Conservation (phyloP, 92 coral and sea anemone species). For the Siderastrea radians region DNA sequence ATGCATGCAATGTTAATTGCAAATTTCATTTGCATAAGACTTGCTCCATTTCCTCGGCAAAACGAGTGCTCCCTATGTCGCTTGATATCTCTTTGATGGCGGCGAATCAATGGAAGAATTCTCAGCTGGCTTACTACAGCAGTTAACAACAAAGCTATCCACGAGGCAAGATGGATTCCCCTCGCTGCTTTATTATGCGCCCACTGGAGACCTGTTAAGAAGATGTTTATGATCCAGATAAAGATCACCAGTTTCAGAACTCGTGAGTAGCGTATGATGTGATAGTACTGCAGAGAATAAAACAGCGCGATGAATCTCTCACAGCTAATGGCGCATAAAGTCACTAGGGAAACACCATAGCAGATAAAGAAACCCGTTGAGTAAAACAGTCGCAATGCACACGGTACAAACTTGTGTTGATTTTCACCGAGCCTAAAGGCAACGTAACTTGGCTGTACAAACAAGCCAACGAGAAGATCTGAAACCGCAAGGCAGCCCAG, state of each 20-base stretch:
- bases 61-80: not conserved
- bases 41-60: not conserved
- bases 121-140: constrained; percentile 63
- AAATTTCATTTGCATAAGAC: constrained; percentile 53
- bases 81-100: constrained; percentile 74
- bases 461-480: constrained; percentile 71
- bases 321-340: constrained; percentile 82
- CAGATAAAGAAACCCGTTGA: constrained; percentile 80
- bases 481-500: constrained; percentile 81
- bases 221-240: constrained; percentile 72
- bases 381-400: constrained; percentile 70
- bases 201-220: constrained; percentile 80
- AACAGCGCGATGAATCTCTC: constrained; percentile 81
- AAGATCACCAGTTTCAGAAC: constrained; percentile 31
- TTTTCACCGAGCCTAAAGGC: constrained; percentile 74
- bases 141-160: constrained; percentile 62
- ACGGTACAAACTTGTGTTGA: constrained; percentile 62
- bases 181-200: constrained; percentile 66
- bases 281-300: constrained; percentile 72
- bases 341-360: constrained; percentile 84
- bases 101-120: constrained; percentile 64
- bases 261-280: constrained; percentile 55
- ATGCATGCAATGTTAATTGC: constrained; percentile 72
- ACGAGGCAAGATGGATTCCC: constrained; percentile 65
- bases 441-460: constrained; percentile 81